These are phyloP conservation scores for Helostoma temminkii DNA, from an alignment of 2,797 vertebrate species.

Conservation along the genomic window DNA sequence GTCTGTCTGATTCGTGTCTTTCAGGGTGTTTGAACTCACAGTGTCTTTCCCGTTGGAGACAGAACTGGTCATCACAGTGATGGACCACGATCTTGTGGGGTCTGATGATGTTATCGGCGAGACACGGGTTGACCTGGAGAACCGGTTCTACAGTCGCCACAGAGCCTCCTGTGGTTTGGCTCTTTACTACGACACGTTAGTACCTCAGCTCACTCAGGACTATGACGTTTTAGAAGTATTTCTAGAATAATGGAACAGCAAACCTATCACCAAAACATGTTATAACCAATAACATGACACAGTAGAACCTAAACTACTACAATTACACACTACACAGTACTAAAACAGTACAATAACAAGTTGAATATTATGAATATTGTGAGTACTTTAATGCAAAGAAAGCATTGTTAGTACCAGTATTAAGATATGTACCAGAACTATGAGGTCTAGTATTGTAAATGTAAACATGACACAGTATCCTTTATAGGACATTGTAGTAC, in stretches of 20 bases:
- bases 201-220: constrained; percentile 13
- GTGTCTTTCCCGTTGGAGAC: constrained; percentile 92
- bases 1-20: constrained; percentile 15
- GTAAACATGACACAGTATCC: too few species aligned
- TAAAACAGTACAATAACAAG: neutral
- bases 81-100: constrained; percentile 93
- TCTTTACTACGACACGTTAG: constrained; percentile 89
- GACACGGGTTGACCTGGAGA: constrained; percentile 93
- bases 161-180: constrained; percentile 90
- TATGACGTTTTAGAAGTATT: neutral
- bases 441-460: too few species aligned
- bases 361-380: neutral
- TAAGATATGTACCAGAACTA: too few species aligned
- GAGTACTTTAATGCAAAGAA: too few species aligned
- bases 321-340: too few species aligned
- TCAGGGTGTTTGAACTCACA: constrained; percentile 92
- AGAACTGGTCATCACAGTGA: constrained; percentile 87
- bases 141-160: constrained; percentile 95
- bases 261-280: too few species aligned
- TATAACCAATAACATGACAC: too few species aligned
- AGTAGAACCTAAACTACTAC: neutral
- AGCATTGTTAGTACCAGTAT: too few species aligned
- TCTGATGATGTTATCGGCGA: constrained; percentile 93
- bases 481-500: too few species aligned
- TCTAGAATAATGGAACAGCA: too few species aligned